A percentile compares a stretch with the other conserved stretches of the same genome.
These are phyloP conservation scores for Drosophila greeni DNA, from an alignment of 2,888 invertebrate genomes.

Conservation along the genomic window DNA sequence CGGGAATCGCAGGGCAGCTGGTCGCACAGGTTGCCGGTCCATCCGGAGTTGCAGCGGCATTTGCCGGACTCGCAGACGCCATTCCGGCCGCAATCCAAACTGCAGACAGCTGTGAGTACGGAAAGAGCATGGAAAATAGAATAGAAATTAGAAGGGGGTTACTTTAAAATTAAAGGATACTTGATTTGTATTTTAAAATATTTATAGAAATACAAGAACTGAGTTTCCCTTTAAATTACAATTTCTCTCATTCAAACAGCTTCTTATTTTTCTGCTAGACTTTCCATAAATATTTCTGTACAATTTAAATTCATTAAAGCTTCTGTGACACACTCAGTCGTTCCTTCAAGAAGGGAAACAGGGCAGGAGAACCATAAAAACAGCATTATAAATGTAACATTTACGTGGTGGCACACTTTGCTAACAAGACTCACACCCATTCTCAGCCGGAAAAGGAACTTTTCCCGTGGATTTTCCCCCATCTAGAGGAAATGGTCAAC, in stretches of 20 bases:
- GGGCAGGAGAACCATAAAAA: conserved; percentile 59
- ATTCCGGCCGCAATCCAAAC: conserved; percentile 94
- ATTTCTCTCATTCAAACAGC: not conserved
- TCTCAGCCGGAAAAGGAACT: too few relatives aligned
- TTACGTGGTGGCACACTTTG: conserved; percentile 54
- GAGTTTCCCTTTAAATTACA: not conserved
- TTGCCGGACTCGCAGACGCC: conserved; percentile 95
- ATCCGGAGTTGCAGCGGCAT: conserved; percentile 94
- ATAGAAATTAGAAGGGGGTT: conserved; percentile 1
- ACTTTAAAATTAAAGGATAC: not conserved
- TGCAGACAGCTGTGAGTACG: conserved; percentile 87
- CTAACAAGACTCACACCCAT: conserved; percentile 28
- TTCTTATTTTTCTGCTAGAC: too few relatives aligned
- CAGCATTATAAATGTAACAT: conserved; percentile 70
- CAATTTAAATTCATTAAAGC: conserved; percentile 64
- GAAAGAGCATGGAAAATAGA: not conserved
- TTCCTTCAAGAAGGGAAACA: not conserved
- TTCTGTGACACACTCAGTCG: not conserved
- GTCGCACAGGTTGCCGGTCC: conserved; percentile 95
- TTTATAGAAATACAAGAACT: not conserved
- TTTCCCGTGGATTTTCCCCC: conserved; percentile 8
- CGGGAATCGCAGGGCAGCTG: conserved; percentile 93
- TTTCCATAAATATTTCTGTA: conserved; percentile 17
- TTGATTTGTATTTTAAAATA: not conserved
- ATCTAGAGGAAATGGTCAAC: conserved; percentile 24